phyloP scores from a whole-genome alignment of 2,888 invertebrate genomes.

The Carcina quercana region DNA sequence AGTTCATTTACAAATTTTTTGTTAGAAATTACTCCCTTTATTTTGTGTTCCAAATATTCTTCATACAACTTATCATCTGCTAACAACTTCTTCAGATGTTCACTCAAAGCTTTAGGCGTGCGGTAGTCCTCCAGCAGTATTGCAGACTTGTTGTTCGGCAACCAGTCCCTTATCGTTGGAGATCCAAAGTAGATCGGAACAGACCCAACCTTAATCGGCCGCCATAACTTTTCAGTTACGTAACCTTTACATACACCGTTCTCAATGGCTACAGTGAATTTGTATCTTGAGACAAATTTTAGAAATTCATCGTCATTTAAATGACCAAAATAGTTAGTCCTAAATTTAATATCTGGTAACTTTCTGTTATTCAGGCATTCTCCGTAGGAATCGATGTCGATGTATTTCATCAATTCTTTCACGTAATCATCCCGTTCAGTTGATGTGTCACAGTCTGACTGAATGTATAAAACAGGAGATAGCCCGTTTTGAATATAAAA shows the following conservation, averaged over 20 bases:
- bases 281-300: constrained; percentile 79
- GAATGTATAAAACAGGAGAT: constrained; percentile 83
- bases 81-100: constrained; percentile 72
- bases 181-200: constrained; percentile 90
- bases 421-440: constrained; percentile 85
- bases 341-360: constrained; percentile 79
- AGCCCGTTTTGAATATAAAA: constrained; percentile 60
- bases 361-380: constrained; percentile 84
- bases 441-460: constrained; percentile 87
- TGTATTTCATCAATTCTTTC: constrained; percentile 80
- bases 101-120: constrained; percentile 75
- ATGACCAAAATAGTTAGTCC: constrained; percentile 73
- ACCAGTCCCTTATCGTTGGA: constrained; percentile 83
- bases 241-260: constrained; percentile 90
- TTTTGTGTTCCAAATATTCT: constrained; percentile 80
- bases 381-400: constrained; percentile 86
- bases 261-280: constrained; percentile 89
- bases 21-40: constrained; percentile 61
- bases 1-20: constrained; percentile 59
- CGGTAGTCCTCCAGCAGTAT: constrained; percentile 80
- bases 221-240: constrained; percentile 91
- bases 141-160: constrained; percentile 82
- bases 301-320: constrained; percentile 77
- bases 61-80: constrained; percentile 77
- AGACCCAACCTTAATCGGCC: constrained; percentile 84